Base-by-base conservation (phyloP, 2,113 vertebrate genomes). In the Conger conger region DNA sequence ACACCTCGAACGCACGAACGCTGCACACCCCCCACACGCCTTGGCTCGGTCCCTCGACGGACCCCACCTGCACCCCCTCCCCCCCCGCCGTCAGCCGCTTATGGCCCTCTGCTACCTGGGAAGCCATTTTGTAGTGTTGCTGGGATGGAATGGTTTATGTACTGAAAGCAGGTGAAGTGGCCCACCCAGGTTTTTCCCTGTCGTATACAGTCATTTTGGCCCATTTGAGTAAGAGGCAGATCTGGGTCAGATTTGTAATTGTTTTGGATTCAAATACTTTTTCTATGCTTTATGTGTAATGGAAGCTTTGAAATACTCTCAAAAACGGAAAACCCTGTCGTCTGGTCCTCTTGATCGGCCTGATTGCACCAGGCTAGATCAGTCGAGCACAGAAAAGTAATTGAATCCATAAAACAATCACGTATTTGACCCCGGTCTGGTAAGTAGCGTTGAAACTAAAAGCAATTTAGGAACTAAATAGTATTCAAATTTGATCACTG, bases 1-100 rank as follows among this genome's bases (percentile, higher is more conserved):
- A 89, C 90, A 92, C 91, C 89, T 86, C 83, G 83, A 88, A 83
- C 88, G 15, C 45, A 50, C 45, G 1, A 15, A 91, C 86, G 3
- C 57, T 27, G 57, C 57, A 63, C 57, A 4, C 57, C 57, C 18
- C 57, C 18, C 57, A 27, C 18, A 42, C 36, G 23, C 79, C 38
- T n/a, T 40, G 16, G 45, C 16, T 9, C 18, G 23, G 23, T 30
- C 80, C n/a, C 23, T 45, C 80, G 15, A 16, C 42, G 18, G 23
- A 30, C 80, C 33, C n/a, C 80, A 53, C 80, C 80, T 81, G 42
- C 6, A 53, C 27, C 8, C 45, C 45, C 11, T 1, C 42, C 30
- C 30, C n/a, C 82, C 80, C 84, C 87, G 83, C 87, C 83, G 86
- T 91, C 86, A n/a, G n/a, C n/a, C 87, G 86, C 86, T 68, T 73